Evolutionary conservation across 2,888 invertebrate species (phyloP), one percentile per base, ranked within the genome.

Genomic region (Oscheius sp.): DNA sequence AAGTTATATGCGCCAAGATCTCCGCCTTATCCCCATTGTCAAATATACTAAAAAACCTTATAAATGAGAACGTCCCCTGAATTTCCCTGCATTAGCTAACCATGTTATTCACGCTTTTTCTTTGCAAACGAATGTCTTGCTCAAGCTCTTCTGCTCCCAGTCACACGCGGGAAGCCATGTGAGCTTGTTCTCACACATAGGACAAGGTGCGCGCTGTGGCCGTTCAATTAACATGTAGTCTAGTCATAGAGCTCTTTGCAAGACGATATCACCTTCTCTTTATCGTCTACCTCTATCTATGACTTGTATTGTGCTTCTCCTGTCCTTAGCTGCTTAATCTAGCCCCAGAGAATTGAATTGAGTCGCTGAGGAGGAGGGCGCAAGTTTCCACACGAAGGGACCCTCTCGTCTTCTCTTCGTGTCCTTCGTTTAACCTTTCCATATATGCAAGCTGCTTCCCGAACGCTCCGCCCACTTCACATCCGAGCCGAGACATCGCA

Each of bases 351-450:
- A 59, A 59, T 59, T 59, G 59, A 59, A 59, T 59, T 59, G 59
- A 44, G 44, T 54, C 59, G 59, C 26, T 30, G 59, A 30, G 28
- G 30, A 50, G 26, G 41, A 59, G 44, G 24, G 44, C 41, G 41
- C 41, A 44, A 59, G 44, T 41, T 59, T 41, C 59, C 44, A 54
- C 54, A 54, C 54, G 36, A 17, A 36, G 3, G 17, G 41, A 41
- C 41, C 47, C 24, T 47, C 47, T 47, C 47, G 47, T 51, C 51
- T 51, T 51, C 51, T 14, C 57, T 41, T 26, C 54, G 59, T 41
- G 26, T 59, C 28, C 59, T 44, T 36, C 59, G 59, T 59, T 59
- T 59, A 59, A 59, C 59, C 59, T 59, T 59, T 59, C 59, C 59
- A 59, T 44, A 44, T 59, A 59, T 59, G 59, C 59, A 44, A 59